Percentiles rank a stretch among this genome's conserved stretches.
Conservation (phyloP, 2,888 invertebrate genomes). For the Carpatolechia fugitivella region DNA sequence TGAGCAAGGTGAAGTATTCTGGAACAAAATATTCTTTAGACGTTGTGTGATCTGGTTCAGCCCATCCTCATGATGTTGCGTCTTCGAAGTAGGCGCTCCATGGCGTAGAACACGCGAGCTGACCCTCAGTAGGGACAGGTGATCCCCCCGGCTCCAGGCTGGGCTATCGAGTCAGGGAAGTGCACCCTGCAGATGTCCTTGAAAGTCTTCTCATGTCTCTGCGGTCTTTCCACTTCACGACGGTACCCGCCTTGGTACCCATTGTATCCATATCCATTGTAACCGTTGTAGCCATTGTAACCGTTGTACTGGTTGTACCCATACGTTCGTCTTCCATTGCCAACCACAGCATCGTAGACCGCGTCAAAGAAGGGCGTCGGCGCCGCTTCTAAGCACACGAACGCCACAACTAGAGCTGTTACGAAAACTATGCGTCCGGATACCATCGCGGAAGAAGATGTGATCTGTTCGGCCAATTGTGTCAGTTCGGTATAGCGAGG, state of each 20-base stretch:
- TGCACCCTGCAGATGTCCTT: conserved; percentile 85
- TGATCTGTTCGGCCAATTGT: conserved; percentile 65
- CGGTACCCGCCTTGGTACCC: conserved; percentile 34
- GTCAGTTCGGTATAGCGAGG: conserved; percentile 62
- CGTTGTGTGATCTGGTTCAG: conserved; percentile 33
- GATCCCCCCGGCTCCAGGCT: conserved; percentile 78
- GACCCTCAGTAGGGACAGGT: conserved; percentile 82
- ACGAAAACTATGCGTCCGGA: conserved; percentile 37
- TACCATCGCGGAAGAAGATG: conserved; percentile 60
- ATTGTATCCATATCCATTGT: conserved; percentile 32
- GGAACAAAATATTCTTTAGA: neutral
- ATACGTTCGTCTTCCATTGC: conserved; percentile 60
- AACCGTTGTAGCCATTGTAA: conserved; percentile 38
- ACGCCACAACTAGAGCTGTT: conserved; percentile 38
- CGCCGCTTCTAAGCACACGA: conserved; percentile 35
- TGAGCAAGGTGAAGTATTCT: too few species aligned
- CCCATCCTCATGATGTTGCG: conserved; percentile 77
- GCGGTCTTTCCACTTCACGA: conserved; percentile 32
- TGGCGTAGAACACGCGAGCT: conserved; percentile 77
- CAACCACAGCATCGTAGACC: conserved; percentile 66
- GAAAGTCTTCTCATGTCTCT: conserved; percentile 77
- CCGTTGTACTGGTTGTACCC: conserved; percentile 55
- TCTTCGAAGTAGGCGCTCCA: conserved; percentile 72
- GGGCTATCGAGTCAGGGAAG: conserved; percentile 74
- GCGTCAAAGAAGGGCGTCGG: conserved; percentile 65